phyloP scores from a whole-genome alignment of 1,140 invertebrate genomes.

The Medauroidea extradentata region DNA sequence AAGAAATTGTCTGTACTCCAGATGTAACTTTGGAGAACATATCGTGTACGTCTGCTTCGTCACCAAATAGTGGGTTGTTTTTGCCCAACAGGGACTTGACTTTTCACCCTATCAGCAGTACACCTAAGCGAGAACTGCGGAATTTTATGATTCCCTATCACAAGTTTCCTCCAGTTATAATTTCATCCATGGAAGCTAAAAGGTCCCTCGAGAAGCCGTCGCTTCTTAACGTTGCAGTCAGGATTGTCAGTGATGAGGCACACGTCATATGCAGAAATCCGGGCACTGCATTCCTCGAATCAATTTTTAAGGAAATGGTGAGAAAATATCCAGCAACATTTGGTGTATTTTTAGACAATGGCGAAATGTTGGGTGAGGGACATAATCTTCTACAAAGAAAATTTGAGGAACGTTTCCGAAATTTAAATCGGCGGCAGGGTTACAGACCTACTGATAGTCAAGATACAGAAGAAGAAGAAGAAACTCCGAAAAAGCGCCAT shows the following conservation, averaged over 20 bases:
- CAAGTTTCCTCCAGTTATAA: background rate
- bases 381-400: background rate
- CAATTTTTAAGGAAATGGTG: background rate
- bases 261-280: background rate
- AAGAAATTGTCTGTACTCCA: background rate
- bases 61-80: background rate
- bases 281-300: background rate
- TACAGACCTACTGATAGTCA: background rate
- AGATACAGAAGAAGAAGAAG: background rate
- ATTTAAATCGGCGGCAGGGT: background rate
- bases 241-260: background rate
- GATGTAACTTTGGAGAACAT: background rate
- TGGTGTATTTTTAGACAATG: background rate
- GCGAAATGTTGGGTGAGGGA: background rate
- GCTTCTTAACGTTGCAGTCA: background rate
- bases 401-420: background rate
- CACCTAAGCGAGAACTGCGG: background rate
- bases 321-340: background rate
- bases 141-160: background rate
- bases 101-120: background rate
- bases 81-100: too few relatives aligned
- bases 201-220: background rate
- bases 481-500: background rate
- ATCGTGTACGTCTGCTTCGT: background rate
- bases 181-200: background rate